These are phyloP conservation scores for Acholoe squamosa DNA, from an alignment of 2,888 invertebrate genomes.

Conservation along the genomic window DNA sequence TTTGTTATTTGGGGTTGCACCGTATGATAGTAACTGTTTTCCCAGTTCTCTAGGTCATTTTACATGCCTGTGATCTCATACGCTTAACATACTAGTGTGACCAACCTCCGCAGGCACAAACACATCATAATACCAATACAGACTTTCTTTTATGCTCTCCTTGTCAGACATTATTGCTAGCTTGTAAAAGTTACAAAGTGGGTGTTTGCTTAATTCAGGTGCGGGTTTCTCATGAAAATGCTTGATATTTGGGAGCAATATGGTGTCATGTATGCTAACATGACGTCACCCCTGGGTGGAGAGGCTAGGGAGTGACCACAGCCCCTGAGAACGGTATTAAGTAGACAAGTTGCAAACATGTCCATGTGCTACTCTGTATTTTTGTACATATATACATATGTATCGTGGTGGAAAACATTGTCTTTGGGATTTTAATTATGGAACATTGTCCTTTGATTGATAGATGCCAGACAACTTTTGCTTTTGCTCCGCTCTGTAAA, in stretches of 20 bases:
- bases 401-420: neutral
- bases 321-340: neutral
- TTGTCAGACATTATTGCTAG: too few species aligned
- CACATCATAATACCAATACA: too few species aligned
- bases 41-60: too few species aligned
- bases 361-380: constrained; percentile 41
- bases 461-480: neutral
- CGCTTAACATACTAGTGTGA: too few species aligned
- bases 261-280: constrained; percentile 12
- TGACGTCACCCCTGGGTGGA: too few species aligned
- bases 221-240: too few species aligned
- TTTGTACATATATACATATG: constrained; percentile 30
- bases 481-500: neutral
- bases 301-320: too few species aligned
- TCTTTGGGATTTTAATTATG: neutral
- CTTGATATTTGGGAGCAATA: neutral
- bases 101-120: too few species aligned
- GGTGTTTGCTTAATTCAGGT: too few species aligned
- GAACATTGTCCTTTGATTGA: neutral
- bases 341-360: neutral
- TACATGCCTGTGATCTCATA: too few species aligned
- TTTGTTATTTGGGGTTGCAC: neutral
- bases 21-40: neutral
- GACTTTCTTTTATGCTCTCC: too few species aligned
- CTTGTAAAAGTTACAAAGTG: too few species aligned